Base-by-base conservation (phyloP, 2,113 vertebrate genomes). In the Lepisosteus oculatus region DNA sequence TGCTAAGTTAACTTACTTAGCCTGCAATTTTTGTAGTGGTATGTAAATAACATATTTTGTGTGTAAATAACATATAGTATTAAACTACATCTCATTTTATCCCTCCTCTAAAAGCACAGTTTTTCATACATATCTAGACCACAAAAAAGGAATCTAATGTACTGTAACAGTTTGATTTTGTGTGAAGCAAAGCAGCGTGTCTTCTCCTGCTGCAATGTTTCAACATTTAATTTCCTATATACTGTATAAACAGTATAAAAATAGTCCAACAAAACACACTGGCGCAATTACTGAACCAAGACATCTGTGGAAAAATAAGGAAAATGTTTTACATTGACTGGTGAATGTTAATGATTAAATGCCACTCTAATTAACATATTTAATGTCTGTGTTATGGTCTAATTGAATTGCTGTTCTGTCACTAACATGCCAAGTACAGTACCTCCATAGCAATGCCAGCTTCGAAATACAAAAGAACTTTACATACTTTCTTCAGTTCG, bases 231-330 rank as follows among this genome's bases (percentile, higher is more conserved):
- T 61, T 68, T 56, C 45, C 72, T 67, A 83, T 29, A 29, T 2
- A 29, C 29, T 79, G 69, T 57, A 64, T 59, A 70, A 5, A 51
- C 47, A 51, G 29, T 63, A 70, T 71, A 73, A 75, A 71, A 67
- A 17, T 72, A 67, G 5, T 51, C 72, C 17, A 72, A 74, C 66
- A 61, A 69, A 64, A 70, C 79, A 84, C 76, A 84, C 29, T 85
- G 81, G 77, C 71, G 71, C 68, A 61, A 62, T 68, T 56, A 61
- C 72, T 63, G 69, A 78, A 80, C 70, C 71, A 64, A 15, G 75
- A 76, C 84, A 84, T 82, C 83, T 84, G 81, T 71, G 74, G 65
- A 59, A 56, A 5, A 74, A 82, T 77, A 43, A 74, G 68, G 47
- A 65, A 79, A 71, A 74, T 77, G 71, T 73, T 51, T 51, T 68